Conservation (phyloP, 2,797 vertebrate genomes). For the Geotrypetes seraphini region DNA sequence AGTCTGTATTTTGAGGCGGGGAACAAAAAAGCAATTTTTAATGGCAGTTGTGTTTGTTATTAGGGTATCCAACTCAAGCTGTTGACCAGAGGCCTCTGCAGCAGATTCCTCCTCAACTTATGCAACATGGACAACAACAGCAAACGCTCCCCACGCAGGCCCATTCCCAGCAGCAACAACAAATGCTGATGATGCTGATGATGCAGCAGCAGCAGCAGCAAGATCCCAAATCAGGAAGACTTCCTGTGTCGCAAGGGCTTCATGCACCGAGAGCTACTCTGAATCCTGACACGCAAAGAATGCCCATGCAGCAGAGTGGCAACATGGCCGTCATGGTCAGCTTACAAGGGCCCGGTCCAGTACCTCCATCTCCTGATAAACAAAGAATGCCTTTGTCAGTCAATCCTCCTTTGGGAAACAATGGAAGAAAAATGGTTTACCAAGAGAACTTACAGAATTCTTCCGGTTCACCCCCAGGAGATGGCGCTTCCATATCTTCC, state of each 20-base stretch:
- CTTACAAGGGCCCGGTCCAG: constrained; percentile 76
- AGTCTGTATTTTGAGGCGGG: background rate
- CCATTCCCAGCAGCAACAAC: constrained; percentile 35
- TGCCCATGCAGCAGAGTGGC: constrained; percentile 75
- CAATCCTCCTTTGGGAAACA: constrained; percentile 68
- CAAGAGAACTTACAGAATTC: constrained; percentile 73
- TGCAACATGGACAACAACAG: constrained; percentile 69
- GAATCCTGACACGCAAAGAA: constrained; percentile 77
- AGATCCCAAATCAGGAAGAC: constrained; percentile 81
- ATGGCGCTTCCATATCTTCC: constrained; percentile 52
- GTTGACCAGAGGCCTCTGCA: constrained; percentile 87
- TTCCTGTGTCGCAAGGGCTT: constrained; percentile 73
- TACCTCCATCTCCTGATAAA: constrained; percentile 90
- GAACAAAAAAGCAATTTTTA: constrained; percentile 17
- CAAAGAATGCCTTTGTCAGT: constrained; percentile 76
- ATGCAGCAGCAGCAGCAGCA: constrained; percentile 74
- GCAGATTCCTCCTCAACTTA: constrained; percentile 86
- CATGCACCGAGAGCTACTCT: constrained; percentile 72
- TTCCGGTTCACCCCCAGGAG: constrained; percentile 70
- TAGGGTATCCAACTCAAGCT: constrained; percentile 79
- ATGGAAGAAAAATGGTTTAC: constrained; percentile 79
- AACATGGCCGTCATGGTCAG: constrained; percentile 89
- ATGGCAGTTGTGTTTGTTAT: constrained; percentile 27
- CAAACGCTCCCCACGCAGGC: constrained; percentile 42
- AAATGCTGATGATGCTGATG: constrained; percentile 27